Evolutionary conservation across 2,888 invertebrate species (phyloP).

Genomic region (Sinotaia quadrata): DNA sequence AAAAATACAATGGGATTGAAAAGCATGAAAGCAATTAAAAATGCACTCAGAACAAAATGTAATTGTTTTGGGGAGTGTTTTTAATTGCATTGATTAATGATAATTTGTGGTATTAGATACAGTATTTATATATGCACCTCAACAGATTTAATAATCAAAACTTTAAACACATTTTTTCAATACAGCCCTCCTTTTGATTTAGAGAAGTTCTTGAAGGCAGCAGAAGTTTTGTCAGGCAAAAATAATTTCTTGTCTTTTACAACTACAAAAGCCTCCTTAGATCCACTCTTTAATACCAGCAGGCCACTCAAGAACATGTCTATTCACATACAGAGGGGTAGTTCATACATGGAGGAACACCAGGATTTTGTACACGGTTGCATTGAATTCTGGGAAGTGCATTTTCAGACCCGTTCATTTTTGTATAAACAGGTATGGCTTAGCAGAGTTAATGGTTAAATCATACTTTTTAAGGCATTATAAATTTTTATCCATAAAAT

Average conservation of each 20-base stretch:
- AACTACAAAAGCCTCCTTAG: not conserved
- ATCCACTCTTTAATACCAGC: not conserved
- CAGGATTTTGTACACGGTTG: slow-evolving; percentile 5
- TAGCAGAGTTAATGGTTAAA: too few species aligned
- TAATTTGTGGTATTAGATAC: too few species aligned
- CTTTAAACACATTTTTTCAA: too few species aligned
- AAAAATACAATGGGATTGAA: too few species aligned
- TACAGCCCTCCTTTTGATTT: slow-evolving; percentile 36
- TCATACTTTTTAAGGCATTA: too few species aligned
- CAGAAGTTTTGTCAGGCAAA: slow-evolving; percentile 37
- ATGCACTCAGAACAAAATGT: too few species aligned
- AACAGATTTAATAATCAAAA: too few species aligned
- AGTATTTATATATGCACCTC: too few species aligned
- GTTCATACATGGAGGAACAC: slow-evolving; percentile 22
- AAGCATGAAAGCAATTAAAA: too few species aligned
- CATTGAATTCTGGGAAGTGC: slow-evolving; percentile 40
- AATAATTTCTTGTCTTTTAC: slow-evolving; percentile 37
- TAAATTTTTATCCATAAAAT: too few species aligned
- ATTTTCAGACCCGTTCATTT: slow-evolving; percentile 35
- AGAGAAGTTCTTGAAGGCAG: slow-evolving; percentile 37
- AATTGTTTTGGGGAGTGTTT: too few species aligned
- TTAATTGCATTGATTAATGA: too few species aligned
- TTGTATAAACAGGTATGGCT: slow-evolving; percentile 43
- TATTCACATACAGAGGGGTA: slow-evolving; percentile 36
- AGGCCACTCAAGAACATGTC: slow-evolving; percentile 29